Conservation (phyloP, 2,888 invertebrate species). For the Pandemis cinnamomeana region DNA sequence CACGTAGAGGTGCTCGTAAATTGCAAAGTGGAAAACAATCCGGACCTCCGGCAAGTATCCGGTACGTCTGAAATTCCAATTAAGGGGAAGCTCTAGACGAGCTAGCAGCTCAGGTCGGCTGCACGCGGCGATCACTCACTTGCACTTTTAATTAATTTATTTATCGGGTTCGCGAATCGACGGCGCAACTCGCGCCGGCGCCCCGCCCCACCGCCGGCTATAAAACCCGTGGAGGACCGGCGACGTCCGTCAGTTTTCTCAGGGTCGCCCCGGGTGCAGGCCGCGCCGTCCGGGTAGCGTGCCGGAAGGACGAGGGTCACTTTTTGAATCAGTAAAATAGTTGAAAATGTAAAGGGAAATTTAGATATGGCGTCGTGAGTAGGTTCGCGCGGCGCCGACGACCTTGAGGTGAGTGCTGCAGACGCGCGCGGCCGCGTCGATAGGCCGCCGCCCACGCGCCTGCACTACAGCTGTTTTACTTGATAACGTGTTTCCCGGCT, state of each 20-base stretch:
- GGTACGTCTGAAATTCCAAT: conserved; percentile 75
- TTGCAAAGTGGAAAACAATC: conserved; percentile 64
- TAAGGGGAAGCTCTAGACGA: conserved; percentile 72
- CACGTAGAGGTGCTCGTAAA: conserved; percentile 51
- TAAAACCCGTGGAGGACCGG: conserved; percentile 70
- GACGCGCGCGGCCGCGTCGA: conserved; percentile 66
- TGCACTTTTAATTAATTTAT: conserved; percentile 86
- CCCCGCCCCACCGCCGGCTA: conserved; percentile 71
- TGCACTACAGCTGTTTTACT: conserved; percentile 79
- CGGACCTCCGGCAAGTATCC: conserved; percentile 59
- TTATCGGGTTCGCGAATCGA: conserved; percentile 83
- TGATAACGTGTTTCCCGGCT: conserved; percentile 63
- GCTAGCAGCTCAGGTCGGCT: conserved; percentile 67
- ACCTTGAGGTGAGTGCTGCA: conserved; percentile 80
- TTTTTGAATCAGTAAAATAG: conserved; percentile 62
- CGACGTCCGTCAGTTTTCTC: conserved; percentile 80
- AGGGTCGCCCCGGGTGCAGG: conserved; percentile 71
- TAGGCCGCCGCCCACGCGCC: conserved; percentile 73
- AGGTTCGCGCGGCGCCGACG: conserved; percentile 60
- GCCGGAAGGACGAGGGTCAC: conserved; percentile 73
- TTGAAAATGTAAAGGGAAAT: conserved; percentile 64
- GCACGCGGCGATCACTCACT: conserved; percentile 83
- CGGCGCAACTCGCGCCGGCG: conserved; percentile 81
- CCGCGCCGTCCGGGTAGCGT: conserved; percentile 66
- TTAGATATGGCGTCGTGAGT: conserved; percentile 59